Base-by-base conservation (phyloP, 2,888 invertebrate genomes). In the Rotaria socialis region DNA sequence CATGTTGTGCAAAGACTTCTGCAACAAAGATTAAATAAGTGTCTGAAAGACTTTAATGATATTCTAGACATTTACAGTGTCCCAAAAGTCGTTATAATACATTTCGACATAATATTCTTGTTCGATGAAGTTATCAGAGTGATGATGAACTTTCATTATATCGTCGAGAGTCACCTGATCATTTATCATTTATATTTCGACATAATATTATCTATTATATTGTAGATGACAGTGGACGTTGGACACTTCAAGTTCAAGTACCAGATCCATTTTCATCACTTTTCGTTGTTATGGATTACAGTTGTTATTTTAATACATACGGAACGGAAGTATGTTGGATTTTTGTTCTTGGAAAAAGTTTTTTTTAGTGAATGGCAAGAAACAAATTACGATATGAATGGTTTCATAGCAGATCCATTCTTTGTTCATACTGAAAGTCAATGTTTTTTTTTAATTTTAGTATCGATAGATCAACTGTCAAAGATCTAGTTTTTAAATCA, bases 311-410 rank as follows among this genome's bases (percentile, higher is more conserved):
- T 80, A 80, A 47, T 47, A 10, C 24, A 47, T 80, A 35, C 35
- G 35, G 35, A 35, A 24, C 47, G 43, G 11, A 2, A 14, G 8
- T 47, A 80, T 80, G 80, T 19, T 80, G 35, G 10, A 80, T 80
- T n/a, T 80, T 80, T n/a, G 80, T 47, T n/a, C 47, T 80, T 47
- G 80, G 80, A 24, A 24, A 47, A 47, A 22, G 47, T 24, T n/a
- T 80, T 80, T 47, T 80, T 80, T 47, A 80, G 80, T n/a, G 80
- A 80, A 80, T 80, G 80, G 80, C 80, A 80, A 47, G 80, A 80
- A 80, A 80, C 80, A 7, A 24, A 47, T 47, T 47, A 80, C n/a
- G 47, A 80, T 47, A n/a, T n/a, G 24, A 47, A 80, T 80, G 47
- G 80, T 47, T 47, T 80, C 1, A 80, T 80, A 14, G 5, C 24